These are phyloP conservation scores for Alethe diademata DNA, from an alignment of 2,113 vertebrate species.

Conservation along the genomic window DNA sequence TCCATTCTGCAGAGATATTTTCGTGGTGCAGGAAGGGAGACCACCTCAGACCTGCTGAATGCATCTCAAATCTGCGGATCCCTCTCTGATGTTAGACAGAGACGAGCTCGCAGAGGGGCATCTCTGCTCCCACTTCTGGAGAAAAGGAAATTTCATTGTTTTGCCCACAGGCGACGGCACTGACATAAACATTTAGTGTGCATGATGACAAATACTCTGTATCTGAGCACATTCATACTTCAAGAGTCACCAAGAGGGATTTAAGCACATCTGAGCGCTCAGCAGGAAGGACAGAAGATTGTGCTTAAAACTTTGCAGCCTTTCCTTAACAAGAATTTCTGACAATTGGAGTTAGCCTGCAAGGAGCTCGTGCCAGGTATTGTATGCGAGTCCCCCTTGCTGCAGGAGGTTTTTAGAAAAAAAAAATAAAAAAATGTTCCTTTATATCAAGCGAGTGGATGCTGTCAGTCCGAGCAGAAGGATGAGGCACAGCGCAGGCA, in stretches of 20 bases:
- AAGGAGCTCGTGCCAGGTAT: neutral
- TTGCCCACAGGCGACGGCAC: neutral
- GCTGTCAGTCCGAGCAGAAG: neutral
- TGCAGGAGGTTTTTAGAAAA: neutral
- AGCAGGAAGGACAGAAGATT: neutral
- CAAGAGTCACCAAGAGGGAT: neutral
- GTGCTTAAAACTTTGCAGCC: neutral
- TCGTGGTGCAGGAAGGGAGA: neutral
- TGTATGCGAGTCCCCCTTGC: neutral
- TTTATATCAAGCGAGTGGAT: neutral
- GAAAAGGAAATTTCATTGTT: neutral
- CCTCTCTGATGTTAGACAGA: neutral
- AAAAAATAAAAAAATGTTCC: accelerated
- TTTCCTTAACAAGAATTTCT: neutral
- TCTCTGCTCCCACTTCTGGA: neutral
- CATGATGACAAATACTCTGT: neutral
- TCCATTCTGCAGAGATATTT: neutral
- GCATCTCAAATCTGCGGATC: neutral
- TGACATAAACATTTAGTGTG: neutral
- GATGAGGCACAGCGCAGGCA: neutral
- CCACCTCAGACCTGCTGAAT: neutral
- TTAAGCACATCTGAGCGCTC: neutral
- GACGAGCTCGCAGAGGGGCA: neutral
- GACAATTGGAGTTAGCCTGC: neutral
- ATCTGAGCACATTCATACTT: neutral